Conservation (phyloP, 2,888 invertebrate species). For the Petrolisthes manimaculis region DNA sequence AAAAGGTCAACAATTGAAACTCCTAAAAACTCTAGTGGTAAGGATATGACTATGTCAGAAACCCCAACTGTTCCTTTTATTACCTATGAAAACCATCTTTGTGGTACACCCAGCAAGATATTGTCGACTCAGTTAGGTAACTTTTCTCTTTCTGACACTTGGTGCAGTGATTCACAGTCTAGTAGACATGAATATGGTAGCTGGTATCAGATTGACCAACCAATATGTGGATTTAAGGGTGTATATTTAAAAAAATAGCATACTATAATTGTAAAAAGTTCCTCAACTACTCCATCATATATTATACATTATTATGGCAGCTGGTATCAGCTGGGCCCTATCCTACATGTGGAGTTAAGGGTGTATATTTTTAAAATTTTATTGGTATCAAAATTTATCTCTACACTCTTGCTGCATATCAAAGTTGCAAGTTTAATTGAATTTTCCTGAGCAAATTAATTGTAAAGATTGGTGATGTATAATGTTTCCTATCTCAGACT, state of each 20-base stretch:
- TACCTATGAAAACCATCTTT: not conserved
- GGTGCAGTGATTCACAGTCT: not conserved
- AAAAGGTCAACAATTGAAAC: slow-evolving; percentile 6
- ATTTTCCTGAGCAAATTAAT: too few relatives aligned
- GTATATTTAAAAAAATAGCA: slow-evolving; percentile 14
- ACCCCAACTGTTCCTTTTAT: slow-evolving; percentile 29
- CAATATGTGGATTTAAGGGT: slow-evolving; percentile 36
- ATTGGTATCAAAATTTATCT: not conserved
- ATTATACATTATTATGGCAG: too few relatives aligned
- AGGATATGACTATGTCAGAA: not conserved
- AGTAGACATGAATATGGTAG: not conserved
- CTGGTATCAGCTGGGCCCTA: too few relatives aligned
- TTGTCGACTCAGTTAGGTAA: slow-evolving; percentile 25
- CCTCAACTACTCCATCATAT: too few relatives aligned
- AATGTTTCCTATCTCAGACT: too few relatives aligned
- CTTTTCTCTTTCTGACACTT: slow-evolving; percentile 24
- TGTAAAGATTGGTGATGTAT: too few relatives aligned
- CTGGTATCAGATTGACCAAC: slow-evolving; percentile 41
- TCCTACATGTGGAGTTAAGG: not conserved
- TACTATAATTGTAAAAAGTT: not conserved
- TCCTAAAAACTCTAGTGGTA: not conserved
- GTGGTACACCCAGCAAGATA: slow-evolving; percentile 20
- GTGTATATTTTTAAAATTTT: not conserved
- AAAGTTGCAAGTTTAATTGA: too few relatives aligned
- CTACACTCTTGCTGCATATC: too few relatives aligned